phyloP scores from a whole-genome alignment of 2,113 vertebrate species.

The Eptesicus fuscus region DNA sequence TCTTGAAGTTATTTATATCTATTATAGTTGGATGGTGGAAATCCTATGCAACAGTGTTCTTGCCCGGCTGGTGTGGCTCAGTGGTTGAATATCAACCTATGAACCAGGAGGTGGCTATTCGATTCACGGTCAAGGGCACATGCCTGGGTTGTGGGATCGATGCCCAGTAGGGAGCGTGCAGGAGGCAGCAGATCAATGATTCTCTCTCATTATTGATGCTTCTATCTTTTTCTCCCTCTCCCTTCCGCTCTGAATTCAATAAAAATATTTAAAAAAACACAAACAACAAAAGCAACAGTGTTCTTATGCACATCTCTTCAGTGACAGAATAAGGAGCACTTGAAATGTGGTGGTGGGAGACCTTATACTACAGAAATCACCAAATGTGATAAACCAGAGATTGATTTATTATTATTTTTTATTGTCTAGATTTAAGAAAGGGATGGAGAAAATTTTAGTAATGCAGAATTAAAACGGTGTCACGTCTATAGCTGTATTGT shows the following conservation, averaged over 20 bases:
- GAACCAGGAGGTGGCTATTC: too few relatives aligned
- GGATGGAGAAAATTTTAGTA: conserved; percentile 4
- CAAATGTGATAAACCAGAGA: background rate
- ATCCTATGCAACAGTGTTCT: background rate
- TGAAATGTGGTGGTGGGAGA: background rate
- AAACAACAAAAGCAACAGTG: background rate
- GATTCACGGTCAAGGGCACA: too few relatives aligned
- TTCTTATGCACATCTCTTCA: background rate
- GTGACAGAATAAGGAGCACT: background rate
- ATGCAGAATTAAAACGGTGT: background rate
- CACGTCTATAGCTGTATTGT: background rate
- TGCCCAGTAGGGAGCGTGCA: too few relatives aligned
- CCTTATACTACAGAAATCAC: background rate
- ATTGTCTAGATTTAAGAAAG: conserved; percentile 20
- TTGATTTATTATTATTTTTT: background rate
- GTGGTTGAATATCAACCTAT: too few relatives aligned
- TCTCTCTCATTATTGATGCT: too few relatives aligned
- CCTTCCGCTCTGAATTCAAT: too few relatives aligned
- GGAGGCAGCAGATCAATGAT: too few relatives aligned
- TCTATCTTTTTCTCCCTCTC: too few relatives aligned
- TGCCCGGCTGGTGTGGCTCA: too few relatives aligned
- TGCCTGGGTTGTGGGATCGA: too few relatives aligned
- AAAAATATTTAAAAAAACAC: too few relatives aligned
- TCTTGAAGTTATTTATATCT: background rate
- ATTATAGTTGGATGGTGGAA: background rate